Evolutionary conservation across 2,113 vertebrate species (phyloP).

Genomic region (Struthidea cinerea): DNA sequence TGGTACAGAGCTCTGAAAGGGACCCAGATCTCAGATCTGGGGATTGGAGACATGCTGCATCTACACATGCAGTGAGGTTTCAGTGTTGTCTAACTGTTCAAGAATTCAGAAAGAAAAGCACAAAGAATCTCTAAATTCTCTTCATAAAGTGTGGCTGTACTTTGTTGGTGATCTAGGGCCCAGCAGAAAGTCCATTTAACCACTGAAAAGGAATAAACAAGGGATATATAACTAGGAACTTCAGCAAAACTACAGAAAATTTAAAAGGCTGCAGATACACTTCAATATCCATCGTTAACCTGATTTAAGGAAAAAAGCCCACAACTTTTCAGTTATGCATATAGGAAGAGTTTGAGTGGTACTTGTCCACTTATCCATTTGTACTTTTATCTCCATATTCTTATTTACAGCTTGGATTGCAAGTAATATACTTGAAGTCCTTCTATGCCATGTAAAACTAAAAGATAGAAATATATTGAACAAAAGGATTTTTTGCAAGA

Average conservation of each 20-base stretch:
- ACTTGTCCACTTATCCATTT: background rate
- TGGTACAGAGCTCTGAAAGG: background rate
- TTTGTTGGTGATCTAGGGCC: background rate
- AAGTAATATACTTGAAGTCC: background rate
- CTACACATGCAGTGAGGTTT: background rate
- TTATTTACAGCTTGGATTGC: background rate
- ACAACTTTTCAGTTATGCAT: background rate
- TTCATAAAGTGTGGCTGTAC: background rate
- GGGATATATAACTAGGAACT: background rate
- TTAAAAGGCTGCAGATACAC: fast-evolving
- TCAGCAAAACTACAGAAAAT: background rate
- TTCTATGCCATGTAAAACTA: background rate
- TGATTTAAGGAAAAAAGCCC: background rate
- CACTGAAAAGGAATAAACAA: background rate
- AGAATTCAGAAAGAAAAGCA: background rate
- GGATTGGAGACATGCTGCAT: background rate
- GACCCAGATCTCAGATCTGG: background rate
- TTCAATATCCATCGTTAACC: background rate
- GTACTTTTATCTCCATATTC: background rate
- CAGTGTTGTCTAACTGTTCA: background rate
- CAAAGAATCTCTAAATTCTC: background rate
- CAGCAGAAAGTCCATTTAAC: background rate
- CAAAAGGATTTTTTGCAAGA: background rate
- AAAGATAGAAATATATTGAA: background rate
- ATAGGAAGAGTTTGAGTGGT: background rate